Evolutionary conservation across 2,888 invertebrate species (phyloP), one percentile per base, ranked within the genome.

Genomic region (Graphium colonna): DNA sequence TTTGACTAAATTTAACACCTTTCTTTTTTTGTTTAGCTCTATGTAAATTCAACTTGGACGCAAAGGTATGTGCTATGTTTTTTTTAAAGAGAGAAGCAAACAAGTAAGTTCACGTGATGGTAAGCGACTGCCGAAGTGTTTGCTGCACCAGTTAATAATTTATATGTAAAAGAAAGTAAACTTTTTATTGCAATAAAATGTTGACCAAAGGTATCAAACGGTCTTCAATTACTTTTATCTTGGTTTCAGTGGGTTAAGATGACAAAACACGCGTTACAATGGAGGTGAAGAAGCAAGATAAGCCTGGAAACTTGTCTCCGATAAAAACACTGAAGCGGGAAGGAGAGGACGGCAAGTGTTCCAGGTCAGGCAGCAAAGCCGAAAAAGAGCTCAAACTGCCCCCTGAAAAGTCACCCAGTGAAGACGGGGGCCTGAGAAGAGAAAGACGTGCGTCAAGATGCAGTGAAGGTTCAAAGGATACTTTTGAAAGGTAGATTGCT

Each of bases 201-300:
- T 28, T 8, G 8, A 28, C 4, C 4, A 28, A 28, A 28, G 8
- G 4, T 28, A 28, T 7, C 28, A 8, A 28, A 28, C 28, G n/a
- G n/a, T n/a, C n/a, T n/a, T 28, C 4, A 4, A 49, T 10, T 12
- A 36, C 21, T 31, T 33, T n/a, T 9, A 31, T 57, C 60, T 56
- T 68, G 64, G 3, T 68, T 65, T 3, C 68, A 85, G 83, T 59
- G 62, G 67, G 60, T 57, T 70, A 60, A 68, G 63, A 88, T 83
- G 85, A 75, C 68, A 66, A 59, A 60, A 61, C 67, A 67, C 56
- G 65, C 62, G 53, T 68, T 76, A 77, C 77, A 77, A 87, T 88
- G 88, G 88, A 89, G 86, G 71, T 89, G 82, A 89, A 87, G 70
- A 83, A 79, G 65, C 73, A 74, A 65, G 88, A 87, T 46, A 86